These are phyloP conservation scores for Gymnoscopelus braueri DNA, from an alignment of 2,797 vertebrate species.

Conservation along the genomic window DNA sequence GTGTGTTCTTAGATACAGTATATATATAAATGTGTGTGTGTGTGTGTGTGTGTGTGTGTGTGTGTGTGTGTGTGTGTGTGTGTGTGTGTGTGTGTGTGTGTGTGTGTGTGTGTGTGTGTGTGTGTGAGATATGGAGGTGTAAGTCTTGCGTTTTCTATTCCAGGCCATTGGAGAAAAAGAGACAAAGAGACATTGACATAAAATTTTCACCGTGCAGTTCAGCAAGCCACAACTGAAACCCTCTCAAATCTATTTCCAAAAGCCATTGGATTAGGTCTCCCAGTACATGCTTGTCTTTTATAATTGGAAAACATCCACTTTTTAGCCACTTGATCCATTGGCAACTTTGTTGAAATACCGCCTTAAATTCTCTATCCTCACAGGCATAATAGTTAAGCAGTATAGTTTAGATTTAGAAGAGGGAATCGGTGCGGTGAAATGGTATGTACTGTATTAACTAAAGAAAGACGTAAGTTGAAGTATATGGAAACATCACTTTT, in stretches of 20 bases:
- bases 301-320: conserved; percentile 71
- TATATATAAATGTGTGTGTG: conserved; percentile 6
- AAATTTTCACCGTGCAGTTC: conserved; percentile 71
- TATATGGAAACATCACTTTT: no score
- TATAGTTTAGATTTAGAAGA: conserved; percentile 47
- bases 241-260: conserved; percentile 69
- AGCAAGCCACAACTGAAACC: conserved; percentile 68
- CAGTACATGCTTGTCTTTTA: conserved; percentile 67
- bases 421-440: conserved; percentile 25
- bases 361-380: conserved; percentile 52
- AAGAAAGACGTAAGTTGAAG: no score
- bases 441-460: no score
- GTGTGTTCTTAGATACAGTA: conserved; percentile 16
- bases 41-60: conserved; percentile 28
- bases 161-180: conserved; percentile 72
- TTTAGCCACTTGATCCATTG: conserved; percentile 54
- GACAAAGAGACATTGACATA: conserved; percentile 68
- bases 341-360: conserved; percentile 59
- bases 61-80: conserved; percentile 32
- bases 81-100: not conserved
- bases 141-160: conserved; percentile 54
- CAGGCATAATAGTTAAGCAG: conserved; percentile 47
- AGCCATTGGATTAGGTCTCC: conserved; percentile 73
- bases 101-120: not conserved
- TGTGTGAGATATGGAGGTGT: not conserved